These are phyloP conservation scores for Abrostola tripartita DNA, from an alignment of 2,888 invertebrate genomes.

Conservation along the genomic window DNA sequence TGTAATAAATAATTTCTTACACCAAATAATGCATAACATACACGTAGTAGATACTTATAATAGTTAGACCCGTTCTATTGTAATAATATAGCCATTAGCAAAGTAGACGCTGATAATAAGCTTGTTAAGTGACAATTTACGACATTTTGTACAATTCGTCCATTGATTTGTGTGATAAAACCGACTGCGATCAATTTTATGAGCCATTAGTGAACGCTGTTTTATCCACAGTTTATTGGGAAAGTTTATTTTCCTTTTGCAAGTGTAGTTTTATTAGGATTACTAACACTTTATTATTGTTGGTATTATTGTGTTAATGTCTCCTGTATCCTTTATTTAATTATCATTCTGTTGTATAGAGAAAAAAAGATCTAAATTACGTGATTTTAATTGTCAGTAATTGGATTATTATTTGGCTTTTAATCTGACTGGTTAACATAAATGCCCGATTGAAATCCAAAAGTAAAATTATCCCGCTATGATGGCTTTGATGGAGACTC, in stretches of 20 bases:
- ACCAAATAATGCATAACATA: no score
- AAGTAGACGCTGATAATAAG: conserved; percentile 33
- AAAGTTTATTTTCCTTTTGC: conserved; percentile 33
- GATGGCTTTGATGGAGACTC: no score
- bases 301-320: neutral
- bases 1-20: no score
- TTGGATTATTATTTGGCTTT: no score
- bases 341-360: no score
- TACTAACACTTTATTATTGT: conserved; percentile 10
- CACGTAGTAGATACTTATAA: no score
- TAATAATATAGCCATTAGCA: conserved; percentile 22
- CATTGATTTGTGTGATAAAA: conserved; percentile 59
- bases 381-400: no score
- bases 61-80: neutral
- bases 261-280: conserved; percentile 18
- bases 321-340: no score
- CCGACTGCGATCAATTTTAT: conserved; percentile 53
- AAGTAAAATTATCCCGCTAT: no score
- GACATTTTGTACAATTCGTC: conserved; percentile 42
- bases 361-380: no score
- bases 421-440: no score
- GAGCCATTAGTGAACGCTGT: conserved; percentile 55
- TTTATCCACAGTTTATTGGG: conserved; percentile 32
- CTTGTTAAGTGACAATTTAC: conserved; percentile 49
- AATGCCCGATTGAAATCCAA: no score